A percentile compares a stretch with the other conserved stretches of the same genome.
Conservation (phyloP, 2,888 invertebrate species). For the Drosophila austrosaltans region DNA sequence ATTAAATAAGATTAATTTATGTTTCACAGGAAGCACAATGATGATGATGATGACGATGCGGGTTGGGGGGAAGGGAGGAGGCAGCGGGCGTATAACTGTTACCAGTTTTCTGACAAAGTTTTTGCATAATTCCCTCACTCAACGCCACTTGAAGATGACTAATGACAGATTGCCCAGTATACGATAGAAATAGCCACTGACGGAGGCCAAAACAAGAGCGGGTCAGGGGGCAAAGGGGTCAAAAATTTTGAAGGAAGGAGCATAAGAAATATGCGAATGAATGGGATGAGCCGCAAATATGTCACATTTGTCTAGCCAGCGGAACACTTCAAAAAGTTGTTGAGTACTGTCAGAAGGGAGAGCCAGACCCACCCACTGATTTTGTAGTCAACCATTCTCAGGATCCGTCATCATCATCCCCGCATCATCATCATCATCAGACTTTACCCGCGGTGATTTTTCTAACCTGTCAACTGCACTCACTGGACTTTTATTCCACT, state of each 20-base stretch:
- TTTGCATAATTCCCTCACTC: constrained; percentile 75
- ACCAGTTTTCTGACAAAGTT: constrained; percentile 45
- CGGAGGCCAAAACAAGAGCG: neutral
- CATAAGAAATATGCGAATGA: no score
- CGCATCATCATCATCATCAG: constrained; percentile 6
- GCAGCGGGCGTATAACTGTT: constrained; percentile 2
- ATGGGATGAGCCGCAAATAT: constrained; percentile 58
- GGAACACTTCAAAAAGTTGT: constrained; percentile 65
- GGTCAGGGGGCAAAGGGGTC: neutral
- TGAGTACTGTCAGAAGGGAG: constrained; percentile 17
- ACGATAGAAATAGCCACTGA: constrained; percentile 11
- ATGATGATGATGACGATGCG: no score
- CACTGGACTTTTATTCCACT: constrained; percentile 17
- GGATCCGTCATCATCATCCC: neutral
- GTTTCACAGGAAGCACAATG: constrained; percentile 1
- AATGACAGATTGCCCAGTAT: constrained; percentile 59
- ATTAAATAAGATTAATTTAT: constrained; percentile 81
- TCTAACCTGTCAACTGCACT: constrained; percentile 74
- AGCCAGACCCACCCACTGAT: constrained; percentile 1
- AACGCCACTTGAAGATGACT: constrained; percentile 78
- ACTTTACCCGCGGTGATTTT: constrained; percentile 65
- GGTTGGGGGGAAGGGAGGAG: neutral
- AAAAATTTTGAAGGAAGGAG: no score
- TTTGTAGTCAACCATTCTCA: neutral
- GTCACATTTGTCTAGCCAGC: constrained; percentile 69